Conservation (phyloP, 2,888 invertebrate species). For the Dysmachus trigonus region DNA sequence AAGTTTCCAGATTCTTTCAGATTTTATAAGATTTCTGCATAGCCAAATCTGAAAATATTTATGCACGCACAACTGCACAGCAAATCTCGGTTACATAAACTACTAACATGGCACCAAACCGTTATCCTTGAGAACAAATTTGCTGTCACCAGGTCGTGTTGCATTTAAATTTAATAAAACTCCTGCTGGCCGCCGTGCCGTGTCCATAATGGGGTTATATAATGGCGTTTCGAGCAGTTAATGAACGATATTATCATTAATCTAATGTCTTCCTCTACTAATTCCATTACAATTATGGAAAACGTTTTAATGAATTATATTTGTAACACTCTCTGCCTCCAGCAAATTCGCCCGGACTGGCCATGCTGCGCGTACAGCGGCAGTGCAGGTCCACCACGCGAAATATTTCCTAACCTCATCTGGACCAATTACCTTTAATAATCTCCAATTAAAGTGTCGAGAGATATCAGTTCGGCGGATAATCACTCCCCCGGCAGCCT, state of each 20-base stretch:
- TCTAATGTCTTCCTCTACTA: slow-evolving; percentile 26
- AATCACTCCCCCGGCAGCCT: slow-evolving; percentile 33
- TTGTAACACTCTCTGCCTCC: slow-evolving; percentile 22
- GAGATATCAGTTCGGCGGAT: slow-evolving; percentile 25
- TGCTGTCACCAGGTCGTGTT: neutral
- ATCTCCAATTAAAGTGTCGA: slow-evolving; percentile 47
- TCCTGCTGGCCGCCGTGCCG: neutral
- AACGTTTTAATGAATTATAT: slow-evolving; percentile 31
- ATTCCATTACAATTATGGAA: slow-evolving; percentile 35
- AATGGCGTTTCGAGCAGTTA: neutral
- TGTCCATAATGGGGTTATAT: neutral
- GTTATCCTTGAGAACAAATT: neutral
- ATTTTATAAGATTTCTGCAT: neutral
- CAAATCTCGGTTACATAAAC: neutral
- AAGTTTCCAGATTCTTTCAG: neutral
- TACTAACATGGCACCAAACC: neutral
- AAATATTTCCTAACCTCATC: slow-evolving; percentile 36
- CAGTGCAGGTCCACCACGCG: neutral
- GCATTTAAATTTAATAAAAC: neutral
- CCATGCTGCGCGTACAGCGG: neutral
- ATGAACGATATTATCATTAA: slow-evolving; percentile 37
- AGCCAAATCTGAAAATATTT: neutral
- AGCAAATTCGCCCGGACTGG: neutral
- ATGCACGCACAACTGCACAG: neutral
- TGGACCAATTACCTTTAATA: slow-evolving; percentile 46